These are phyloP conservation scores for Lutjanus campechanus DNA, from an alignment of 2,797 vertebrate species.

Conservation along the genomic window DNA sequence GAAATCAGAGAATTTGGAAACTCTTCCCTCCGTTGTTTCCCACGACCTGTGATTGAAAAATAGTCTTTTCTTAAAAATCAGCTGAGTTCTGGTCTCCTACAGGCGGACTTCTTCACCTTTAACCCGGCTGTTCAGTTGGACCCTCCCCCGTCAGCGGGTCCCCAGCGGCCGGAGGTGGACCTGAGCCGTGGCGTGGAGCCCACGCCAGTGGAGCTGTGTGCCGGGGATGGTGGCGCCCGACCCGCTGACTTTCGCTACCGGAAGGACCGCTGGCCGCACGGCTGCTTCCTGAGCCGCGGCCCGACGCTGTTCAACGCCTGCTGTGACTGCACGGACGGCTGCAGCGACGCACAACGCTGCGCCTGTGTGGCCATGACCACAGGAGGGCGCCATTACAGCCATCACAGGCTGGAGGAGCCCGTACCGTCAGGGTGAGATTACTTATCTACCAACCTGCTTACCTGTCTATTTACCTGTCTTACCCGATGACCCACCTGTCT, in stretches of 20 bases:
- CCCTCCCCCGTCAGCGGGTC: conserved; percentile 35
- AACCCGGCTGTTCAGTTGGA: conserved; percentile 86
- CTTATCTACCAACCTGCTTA: too few species aligned
- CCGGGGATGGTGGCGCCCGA: conserved; percentile 74
- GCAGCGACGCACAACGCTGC: conserved; percentile 86
- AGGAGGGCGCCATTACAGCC: conserved; percentile 79
- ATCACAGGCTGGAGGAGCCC: conserved; percentile 87
- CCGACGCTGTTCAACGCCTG: conserved; percentile 83
- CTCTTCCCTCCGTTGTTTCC: too few species aligned
- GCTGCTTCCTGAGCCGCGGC: conserved; percentile 88
- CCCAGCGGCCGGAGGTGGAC: conserved; percentile 84
- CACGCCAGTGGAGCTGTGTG: conserved; percentile 89
- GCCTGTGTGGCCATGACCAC: conserved; percentile 86
- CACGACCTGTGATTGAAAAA: too few species aligned
- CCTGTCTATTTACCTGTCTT: too few species aligned
- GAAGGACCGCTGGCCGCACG: conserved; percentile 91
- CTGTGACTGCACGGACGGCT: conserved; percentile 92
- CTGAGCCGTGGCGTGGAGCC: conserved; percentile 91
- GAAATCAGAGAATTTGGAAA: too few species aligned
- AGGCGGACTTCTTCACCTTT: conserved; percentile 93
- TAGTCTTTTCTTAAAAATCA: too few species aligned
- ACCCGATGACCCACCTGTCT: too few species aligned
- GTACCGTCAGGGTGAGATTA: conserved; percentile 90
- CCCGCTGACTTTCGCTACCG: conserved; percentile 92
- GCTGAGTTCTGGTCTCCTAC: conserved; percentile 14